Conservation (phyloP, 2,113 vertebrate species). For the Atractosteus spatula region DNA sequence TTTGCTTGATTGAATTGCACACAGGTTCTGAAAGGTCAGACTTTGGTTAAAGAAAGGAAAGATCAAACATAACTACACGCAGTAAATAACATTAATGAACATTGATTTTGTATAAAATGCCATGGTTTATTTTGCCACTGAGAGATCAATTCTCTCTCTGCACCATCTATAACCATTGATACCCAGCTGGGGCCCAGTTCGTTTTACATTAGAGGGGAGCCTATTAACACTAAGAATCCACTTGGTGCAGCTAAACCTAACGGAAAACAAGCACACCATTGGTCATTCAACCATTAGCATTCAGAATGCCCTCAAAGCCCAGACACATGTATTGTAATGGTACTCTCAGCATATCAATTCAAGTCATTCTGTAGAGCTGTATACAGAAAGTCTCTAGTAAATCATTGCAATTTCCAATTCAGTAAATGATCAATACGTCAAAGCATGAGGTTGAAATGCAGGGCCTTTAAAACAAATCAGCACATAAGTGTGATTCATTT, state of each 20-base stretch:
- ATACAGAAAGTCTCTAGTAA: too few relatives aligned
- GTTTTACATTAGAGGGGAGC: slow-evolving; percentile 13
- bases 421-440: too few relatives aligned
- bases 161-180: slow-evolving; percentile 34
- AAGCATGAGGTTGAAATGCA: too few relatives aligned
- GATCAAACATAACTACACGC: slow-evolving; percentile 40
- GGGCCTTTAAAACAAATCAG: too few relatives aligned
- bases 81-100: slow-evolving; percentile 50
- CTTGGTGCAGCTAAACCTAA: neutral
- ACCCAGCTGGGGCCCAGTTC: slow-evolving; percentile 20
- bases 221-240: neutral
- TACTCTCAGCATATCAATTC: too few relatives aligned
- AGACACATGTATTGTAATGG: neutral
- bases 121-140: slow-evolving; percentile 33
- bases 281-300: slow-evolving; percentile 1
- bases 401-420: too few relatives aligned
- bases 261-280: neutral
- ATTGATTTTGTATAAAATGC: slow-evolving; percentile 34
- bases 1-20: neutral
- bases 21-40: slow-evolving; percentile 17
- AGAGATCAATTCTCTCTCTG: slow-evolving; percentile 34
- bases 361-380: too few relatives aligned
- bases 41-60: slow-evolving; percentile 28
- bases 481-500: too few relatives aligned
- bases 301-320: neutral